Evolutionary conservation across 2,797 vertebrate genomes (phyloP).

Genomic region (Bradypus variegatus): DNA sequence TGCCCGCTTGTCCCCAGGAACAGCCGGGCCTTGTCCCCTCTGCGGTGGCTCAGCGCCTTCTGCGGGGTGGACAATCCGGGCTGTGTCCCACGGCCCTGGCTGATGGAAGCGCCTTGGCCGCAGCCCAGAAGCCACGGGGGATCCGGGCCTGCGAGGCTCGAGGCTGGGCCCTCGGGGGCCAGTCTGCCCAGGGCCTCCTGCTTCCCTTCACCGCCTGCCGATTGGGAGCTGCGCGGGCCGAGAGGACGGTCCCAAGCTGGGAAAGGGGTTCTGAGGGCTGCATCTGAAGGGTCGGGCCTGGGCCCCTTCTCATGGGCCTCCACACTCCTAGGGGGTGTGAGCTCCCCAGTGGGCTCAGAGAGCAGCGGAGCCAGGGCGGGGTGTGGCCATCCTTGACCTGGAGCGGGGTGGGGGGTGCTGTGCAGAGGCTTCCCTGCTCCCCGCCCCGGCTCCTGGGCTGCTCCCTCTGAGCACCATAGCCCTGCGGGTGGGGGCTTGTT

Average conservation of each 20-base stretch:
- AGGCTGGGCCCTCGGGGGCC: neutral
- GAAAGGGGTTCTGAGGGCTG: neutral
- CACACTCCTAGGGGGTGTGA: rapidly evolving
- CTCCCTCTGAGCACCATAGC: neutral
- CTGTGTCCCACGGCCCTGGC: conserved; percentile 44
- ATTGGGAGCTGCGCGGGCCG: rapidly evolving
- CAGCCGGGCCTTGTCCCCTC: conserved; percentile 62
- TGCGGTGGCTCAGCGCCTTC: conserved; percentile 33
- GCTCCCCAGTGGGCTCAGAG: too few species aligned
- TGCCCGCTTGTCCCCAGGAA: conserved; percentile 61
- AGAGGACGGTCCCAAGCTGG: neutral
- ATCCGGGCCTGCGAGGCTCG: neutral
- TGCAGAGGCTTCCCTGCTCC: neutral
- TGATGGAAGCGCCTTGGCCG: conserved; percentile 54
- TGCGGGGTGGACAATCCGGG: conserved; percentile 49
- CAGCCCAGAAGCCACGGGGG: conserved; percentile 5
- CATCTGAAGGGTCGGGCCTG: neutral
- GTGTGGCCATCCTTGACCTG: too few species aligned
- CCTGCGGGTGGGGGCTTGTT: neutral
- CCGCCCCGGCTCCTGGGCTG: rapidly evolving
- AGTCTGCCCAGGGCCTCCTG: neutral
- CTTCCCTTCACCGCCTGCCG: neutral
- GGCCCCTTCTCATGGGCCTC: neutral
- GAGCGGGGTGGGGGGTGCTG: too few species aligned
- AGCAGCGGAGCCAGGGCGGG: too few species aligned